These are phyloP conservation scores for Catamblyrhynchus diadema DNA, from an alignment of 2,797 vertebrate genomes.

Conservation along the genomic window DNA sequence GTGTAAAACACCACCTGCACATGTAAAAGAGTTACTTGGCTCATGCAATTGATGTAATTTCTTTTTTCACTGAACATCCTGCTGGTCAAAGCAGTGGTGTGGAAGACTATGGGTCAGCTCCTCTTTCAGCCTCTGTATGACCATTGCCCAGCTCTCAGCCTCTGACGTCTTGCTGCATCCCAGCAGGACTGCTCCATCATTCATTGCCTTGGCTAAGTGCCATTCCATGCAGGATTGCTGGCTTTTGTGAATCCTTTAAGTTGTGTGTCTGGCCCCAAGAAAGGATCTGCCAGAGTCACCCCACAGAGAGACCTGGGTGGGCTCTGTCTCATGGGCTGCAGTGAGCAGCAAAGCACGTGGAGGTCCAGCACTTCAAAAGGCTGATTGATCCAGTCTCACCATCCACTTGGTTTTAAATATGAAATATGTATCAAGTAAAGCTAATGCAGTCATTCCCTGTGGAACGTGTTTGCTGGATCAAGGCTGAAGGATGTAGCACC, in stretches of 20 bases:
- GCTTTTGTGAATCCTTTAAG: background rate
- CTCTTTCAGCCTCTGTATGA: background rate
- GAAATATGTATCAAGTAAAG: background rate
- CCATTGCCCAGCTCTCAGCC: background rate
- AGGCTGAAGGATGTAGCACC: background rate
- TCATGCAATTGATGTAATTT: background rate
- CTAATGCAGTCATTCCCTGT: background rate
- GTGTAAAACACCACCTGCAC: background rate
- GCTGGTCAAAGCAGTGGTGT: background rate
- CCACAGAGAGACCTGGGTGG: background rate
- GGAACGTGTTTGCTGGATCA: background rate
- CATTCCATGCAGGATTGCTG: background rate
- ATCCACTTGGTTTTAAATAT: background rate
- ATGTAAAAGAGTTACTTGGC: background rate
- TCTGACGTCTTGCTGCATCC: background rate
- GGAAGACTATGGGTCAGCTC: background rate
- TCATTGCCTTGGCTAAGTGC: background rate
- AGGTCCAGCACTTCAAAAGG: background rate
- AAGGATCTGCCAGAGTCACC: background rate
- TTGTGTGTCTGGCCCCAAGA: background rate
- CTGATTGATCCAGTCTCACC: background rate
- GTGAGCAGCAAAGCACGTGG: background rate
- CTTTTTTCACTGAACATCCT: background rate
- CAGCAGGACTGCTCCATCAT: background rate
- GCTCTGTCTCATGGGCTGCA: background rate